A percentile compares a stretch with the other conserved stretches of the same genome.
phyloP scores from a whole-genome alignment of 2,888 invertebrate species.

The Pyralis farinalis region DNA sequence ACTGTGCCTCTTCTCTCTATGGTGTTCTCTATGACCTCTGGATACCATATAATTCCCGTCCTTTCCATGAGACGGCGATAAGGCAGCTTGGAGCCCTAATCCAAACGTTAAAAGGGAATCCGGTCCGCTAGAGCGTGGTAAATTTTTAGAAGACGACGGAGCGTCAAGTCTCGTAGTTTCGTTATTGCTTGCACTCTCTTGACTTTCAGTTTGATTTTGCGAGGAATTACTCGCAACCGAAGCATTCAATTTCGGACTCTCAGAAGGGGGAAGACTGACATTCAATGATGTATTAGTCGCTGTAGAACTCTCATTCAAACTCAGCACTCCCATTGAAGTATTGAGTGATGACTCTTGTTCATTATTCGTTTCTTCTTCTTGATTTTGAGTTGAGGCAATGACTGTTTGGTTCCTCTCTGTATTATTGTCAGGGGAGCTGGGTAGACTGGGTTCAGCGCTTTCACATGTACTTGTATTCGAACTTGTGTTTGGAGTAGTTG shows the following conservation, averaged over 20 bases:
- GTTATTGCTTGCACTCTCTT: conserved; percentile 39
- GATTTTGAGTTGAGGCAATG: conserved; percentile 30
- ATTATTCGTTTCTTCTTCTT: conserved; percentile 34
- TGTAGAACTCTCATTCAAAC: conserved; percentile 68
- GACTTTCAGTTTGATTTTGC: conserved; percentile 37
- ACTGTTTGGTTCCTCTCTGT: conserved; percentile 47
- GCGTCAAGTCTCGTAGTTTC: conserved; percentile 43
- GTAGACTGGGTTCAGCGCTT: conserved; percentile 87
- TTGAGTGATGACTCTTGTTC: conserved; percentile 50
- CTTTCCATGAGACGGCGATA: conserved; percentile 63
- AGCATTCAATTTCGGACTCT: conserved; percentile 57
- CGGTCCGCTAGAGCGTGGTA: conserved; percentile 45
- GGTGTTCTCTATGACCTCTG: conserved; percentile 48
- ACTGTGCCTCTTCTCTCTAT: conserved; percentile 80
- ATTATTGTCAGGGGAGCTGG: conserved; percentile 81
- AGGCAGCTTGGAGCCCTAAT: conserved; percentile 56
- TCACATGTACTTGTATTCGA: conserved; percentile 86
- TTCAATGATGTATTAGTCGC: conserved; percentile 71
- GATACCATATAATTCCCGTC: conserved; percentile 47
- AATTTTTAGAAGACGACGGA: conserved; percentile 59
- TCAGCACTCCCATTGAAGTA: conserved; percentile 62
- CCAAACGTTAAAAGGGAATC: conserved; percentile 63
- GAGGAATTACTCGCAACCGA: conserved; percentile 29
- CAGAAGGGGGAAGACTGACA: conserved; percentile 61
- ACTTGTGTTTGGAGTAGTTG: conserved; percentile 85